These are phyloP conservation scores for Trichacis sp. DNA, from an alignment of 2,888 invertebrate genomes.

Conservation along the genomic window DNA sequence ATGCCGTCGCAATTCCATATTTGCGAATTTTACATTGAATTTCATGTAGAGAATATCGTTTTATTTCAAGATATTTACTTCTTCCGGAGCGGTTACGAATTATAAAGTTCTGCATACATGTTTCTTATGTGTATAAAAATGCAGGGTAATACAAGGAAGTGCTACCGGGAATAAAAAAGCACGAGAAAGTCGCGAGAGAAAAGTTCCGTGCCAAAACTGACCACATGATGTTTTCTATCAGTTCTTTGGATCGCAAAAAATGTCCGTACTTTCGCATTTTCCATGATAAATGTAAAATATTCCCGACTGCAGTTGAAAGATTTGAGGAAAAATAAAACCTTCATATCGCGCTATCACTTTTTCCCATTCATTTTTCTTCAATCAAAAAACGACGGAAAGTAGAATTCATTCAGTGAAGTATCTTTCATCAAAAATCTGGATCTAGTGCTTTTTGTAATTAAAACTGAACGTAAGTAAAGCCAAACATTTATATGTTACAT, in stretches of 20 bases:
- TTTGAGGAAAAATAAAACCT: not conserved
- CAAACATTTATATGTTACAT: too few species aligned
- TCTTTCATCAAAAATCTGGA: too few species aligned
- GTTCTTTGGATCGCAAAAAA: not conserved
- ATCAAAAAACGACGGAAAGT: too few species aligned
- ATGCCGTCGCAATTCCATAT: too few species aligned
- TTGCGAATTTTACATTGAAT: not conserved
- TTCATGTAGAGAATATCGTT: not conserved
- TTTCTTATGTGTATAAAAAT: not conserved
- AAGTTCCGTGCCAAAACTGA: not conserved
- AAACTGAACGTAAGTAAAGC: too few species aligned
- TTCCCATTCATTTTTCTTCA: not conserved
- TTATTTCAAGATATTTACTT: slow-evolving; percentile 1
- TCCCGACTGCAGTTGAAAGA: not conserved
- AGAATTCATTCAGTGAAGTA: too few species aligned
- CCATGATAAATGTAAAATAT: not conserved
- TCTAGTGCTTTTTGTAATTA: too few species aligned
- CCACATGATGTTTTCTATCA: slow-evolving; percentile 1
- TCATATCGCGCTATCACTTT: not conserved
- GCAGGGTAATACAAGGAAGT: not conserved
- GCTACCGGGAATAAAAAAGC: not conserved
- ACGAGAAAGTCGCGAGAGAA: not conserved
- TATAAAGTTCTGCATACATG: not conserved
- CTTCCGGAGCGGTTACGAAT: not conserved
- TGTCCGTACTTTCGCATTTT: not conserved